Base-by-base conservation (phyloP, 2,113 vertebrate species). In the Pristiophorus japonicus region DNA sequence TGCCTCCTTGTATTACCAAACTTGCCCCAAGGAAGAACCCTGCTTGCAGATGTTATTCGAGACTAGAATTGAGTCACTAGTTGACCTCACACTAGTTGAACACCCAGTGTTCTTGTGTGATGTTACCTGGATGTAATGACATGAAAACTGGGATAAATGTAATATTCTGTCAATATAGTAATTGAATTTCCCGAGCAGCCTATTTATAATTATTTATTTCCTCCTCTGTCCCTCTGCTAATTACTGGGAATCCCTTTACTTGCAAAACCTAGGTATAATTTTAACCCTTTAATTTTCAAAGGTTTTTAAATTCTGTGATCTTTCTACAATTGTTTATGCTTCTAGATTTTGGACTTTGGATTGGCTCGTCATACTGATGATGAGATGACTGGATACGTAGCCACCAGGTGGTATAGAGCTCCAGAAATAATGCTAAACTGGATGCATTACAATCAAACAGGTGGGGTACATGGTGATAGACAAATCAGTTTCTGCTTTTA, bases 391-490 rank as follows among this genome's bases (percentile, higher is more conserved):
- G 99, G 99, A 2, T 99, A 99, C 0, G 99, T 99, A 94, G 99
- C 99, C 47, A 99, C 99, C 0, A 97, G 99, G 78, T 99, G 99
- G 99, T 99, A 99, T 97, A 96, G 99, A 66, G 99, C 99, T 66
- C 99, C 99, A 0, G 99, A 99, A 97, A 99, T 99, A 97, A 99
- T 99, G 99, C 98, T 99, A 38, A 99, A 99, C 97, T 99, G 99
- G 99, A 99, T 99, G 99, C 99, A 99, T 97, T 99, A 99, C 98
- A 99, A 99, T 97, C 99, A 99, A 97, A 99, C 99, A 96, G 99
- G 99, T 99, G 96, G 30, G 96, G 0, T 73, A 63, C 34, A n/a
- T n/a, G 59, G 45, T 22, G 27, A 51, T 88, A 30, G 30, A 18
- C 55, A 63, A 47, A 8, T 63, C 59, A 4, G 0, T 63, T 91